These are phyloP conservation scores for Spodoptera litura DNA, from an alignment of 1,140 invertebrate genomes.

Conservation along the genomic window DNA sequence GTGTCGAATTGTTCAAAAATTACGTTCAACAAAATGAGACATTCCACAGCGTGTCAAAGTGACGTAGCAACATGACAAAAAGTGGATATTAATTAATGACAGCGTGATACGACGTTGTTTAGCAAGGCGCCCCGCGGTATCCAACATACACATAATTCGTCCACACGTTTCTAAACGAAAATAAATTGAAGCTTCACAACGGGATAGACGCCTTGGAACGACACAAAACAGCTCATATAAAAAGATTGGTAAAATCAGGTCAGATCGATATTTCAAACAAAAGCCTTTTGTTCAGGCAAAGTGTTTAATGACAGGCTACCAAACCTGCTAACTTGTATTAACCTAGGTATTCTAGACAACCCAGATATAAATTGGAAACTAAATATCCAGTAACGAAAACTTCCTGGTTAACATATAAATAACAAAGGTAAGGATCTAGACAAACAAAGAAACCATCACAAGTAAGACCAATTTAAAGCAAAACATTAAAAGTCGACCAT, in stretches of 20 bases:
- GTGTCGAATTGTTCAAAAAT: background rate
- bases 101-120: slow-evolving; percentile 23
- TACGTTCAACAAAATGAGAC: background rate
- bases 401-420: too few relatives aligned
- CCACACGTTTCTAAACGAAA: background rate
- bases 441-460: background rate
- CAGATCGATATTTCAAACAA: background rate
- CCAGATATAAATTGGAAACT: too few relatives aligned
- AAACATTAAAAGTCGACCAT: slow-evolving; percentile 6
- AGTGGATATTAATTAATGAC: slow-evolving; percentile 41
- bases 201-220: slow-evolving; percentile 1
- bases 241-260: background rate
- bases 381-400: too few relatives aligned
- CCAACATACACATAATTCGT: slow-evolving; percentile 21
- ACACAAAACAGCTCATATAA: slow-evolving; percentile 15
- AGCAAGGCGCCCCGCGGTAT: slow-evolving; percentile 20
- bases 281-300: too few relatives aligned
- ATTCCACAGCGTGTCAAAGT: background rate
- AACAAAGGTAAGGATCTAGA: background rate
- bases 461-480: slow-evolving; percentile 1
- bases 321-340: too few relatives aligned
- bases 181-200: slow-evolving; percentile 7
- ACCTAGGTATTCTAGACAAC: too few relatives aligned
- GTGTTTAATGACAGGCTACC: too few relatives aligned
- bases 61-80: slow-evolving; percentile 11